These are phyloP conservation scores for Ladona fulva DNA, from an alignment of 1,140 invertebrate genomes.

Conservation along the genomic window DNA sequence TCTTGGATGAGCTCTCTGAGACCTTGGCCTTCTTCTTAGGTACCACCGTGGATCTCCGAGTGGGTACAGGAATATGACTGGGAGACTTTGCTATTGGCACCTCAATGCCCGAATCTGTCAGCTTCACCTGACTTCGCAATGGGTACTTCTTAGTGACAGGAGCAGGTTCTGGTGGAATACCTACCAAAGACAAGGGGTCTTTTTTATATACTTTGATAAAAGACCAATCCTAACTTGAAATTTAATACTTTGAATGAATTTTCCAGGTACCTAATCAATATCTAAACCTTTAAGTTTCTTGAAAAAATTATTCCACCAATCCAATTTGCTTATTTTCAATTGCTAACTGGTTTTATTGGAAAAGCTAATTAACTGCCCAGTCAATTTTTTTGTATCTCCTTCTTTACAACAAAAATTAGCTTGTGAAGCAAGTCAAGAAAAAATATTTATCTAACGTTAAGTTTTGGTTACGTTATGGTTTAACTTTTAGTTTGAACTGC, in stretches of 20 bases:
- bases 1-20: constrained; percentile 18
- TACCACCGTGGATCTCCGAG: constrained; percentile 15
- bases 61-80: background rate
- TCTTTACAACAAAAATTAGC: too few relatives aligned
- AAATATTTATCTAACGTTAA: too few relatives aligned
- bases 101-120: constrained; percentile 11
- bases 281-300: background rate
- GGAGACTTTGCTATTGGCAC: constrained; percentile 3
- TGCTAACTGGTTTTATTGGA: too few relatives aligned
- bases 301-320: too few relatives aligned
- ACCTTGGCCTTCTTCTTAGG: constrained; percentile 24
- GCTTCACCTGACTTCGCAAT: constrained; percentile 21
- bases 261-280: background rate
- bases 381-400: too few relatives aligned
- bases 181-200: constrained; percentile 3
- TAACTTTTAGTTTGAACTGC: too few relatives aligned
- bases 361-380: too few relatives aligned
- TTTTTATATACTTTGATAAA: background rate
- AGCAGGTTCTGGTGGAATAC: constrained; percentile 1
- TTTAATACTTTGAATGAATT: background rate
- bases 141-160: constrained; percentile 20
- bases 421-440: too few relatives aligned
- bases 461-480: too few relatives aligned
- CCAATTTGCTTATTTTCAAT: too few relatives aligned
- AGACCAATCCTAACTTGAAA: background rate